Base-by-base conservation (phyloP, 1,140 invertebrate species). In the Lethocerus indicus region DNA sequence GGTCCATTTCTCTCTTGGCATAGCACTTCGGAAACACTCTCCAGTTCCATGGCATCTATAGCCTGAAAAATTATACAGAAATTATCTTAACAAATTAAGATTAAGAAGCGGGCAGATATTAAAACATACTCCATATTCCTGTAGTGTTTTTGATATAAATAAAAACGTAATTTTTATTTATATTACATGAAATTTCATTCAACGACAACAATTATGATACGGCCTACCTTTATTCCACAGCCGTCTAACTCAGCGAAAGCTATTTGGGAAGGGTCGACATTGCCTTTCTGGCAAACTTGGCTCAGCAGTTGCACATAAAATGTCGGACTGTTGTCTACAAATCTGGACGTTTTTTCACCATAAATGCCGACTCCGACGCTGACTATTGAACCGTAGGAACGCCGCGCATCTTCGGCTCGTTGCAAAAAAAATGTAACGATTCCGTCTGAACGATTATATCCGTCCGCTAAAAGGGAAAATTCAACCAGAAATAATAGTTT, bases 21-120 rank as follows among this genome's bases (percentile, higher is more conserved):
- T 66, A 97, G 95, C 21, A 94, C 72, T 46, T 91, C 82, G 0
- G 81, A 81, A 50, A 98, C 90, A 0, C 89, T 83, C 61, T 94
- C 93, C 0, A 93, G 78, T 71, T 98, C 94, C 64, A 95, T 85
- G 0, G 92, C 91, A 69, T 98, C 94, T 20, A 93, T 90, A 18
- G 80, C 76, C 62, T 60, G 52, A 18, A n/a, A n/a, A n/a, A n/a
- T n/a, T n/a, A n/a, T n/a, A n/a, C n/a, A n/a, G n/a, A n/a, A n/a
- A n/a, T n/a, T n/a, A n/a, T n/a, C n/a, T n/a, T n/a, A n/a, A n/a
- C n/a, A n/a, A n/a, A n/a, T n/a, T n/a, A n/a, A n/a, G n/a, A n/a
- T n/a, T n/a, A n/a, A n/a, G n/a, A n/a, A n/a, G n/a, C n/a, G n/a
- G n/a, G n/a, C n/a, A n/a, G n/a, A n/a, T n/a, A n/a, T n/a, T n/a